Conservation (phyloP, 2,797 vertebrate genomes). For the Labeo calbasu region DNA sequence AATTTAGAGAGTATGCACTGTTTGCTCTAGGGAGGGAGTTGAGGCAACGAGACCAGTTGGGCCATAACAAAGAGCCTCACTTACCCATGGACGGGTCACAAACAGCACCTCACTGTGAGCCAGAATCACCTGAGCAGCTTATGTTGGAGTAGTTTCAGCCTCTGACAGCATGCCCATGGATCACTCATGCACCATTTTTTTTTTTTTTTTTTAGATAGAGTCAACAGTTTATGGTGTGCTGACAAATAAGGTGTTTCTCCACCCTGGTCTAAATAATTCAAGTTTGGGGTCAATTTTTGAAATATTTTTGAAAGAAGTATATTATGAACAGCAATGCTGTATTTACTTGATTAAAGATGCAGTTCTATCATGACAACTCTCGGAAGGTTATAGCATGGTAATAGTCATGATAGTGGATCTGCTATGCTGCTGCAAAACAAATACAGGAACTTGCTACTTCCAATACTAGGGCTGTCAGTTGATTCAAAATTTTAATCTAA, state of each 20-base stretch:
- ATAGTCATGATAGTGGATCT: too few relatives aligned
- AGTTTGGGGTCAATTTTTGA: not conserved
- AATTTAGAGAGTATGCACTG: slow-evolving; percentile 34
- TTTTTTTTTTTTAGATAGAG: slow-evolving; percentile 16
- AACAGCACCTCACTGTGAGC: slow-evolving; percentile 45
- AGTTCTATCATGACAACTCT: too few relatives aligned
- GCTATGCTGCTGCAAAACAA: too few relatives aligned
- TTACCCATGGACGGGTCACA: slow-evolving; percentile 36
- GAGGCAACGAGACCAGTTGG: slow-evolving; percentile 24
- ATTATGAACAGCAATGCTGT: not conserved
- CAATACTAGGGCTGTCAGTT: too few relatives aligned
- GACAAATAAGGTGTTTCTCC: not conserved
- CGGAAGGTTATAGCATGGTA: too few relatives aligned
- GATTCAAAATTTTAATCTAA: too few relatives aligned
- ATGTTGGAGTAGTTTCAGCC: slow-evolving; percentile 5
- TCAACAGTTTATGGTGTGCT: slow-evolving; percentile 1
- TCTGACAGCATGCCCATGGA: not conserved
- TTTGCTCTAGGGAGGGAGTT: slow-evolving; percentile 43
- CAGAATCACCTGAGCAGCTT: slow-evolving; percentile 40
- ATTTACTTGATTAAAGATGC: not conserved
- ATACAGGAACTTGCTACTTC: too few relatives aligned
- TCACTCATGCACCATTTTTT: slow-evolving; percentile 10
- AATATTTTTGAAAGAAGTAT: not conserved
- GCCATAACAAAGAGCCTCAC: slow-evolving; percentile 49
- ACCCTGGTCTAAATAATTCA: not conserved